Evolutionary conservation across 1,140 invertebrate species (phyloP), one percentile per base, ranked within the genome.

Genomic region (Lepidurus couesii): DNA sequence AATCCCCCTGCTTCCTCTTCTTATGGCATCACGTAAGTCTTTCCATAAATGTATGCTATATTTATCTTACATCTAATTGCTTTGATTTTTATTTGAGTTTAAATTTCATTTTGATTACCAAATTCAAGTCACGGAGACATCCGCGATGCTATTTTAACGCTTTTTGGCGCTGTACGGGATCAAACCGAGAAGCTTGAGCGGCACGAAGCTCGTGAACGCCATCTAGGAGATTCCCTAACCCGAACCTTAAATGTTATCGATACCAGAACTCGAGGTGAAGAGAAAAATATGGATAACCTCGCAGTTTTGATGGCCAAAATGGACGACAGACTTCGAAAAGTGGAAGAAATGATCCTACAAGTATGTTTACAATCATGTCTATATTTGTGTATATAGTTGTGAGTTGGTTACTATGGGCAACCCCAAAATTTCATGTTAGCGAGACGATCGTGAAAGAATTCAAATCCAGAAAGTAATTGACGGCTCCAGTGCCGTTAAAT

Each of bases 121-220:
- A 44, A 44, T 79, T 81, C 86, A 86, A 65, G 93, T 21, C 90
- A 92, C 84, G 91, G 93, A 85, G 92, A 95, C 80, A 92, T 95
- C 76, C 89, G 91, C 80, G 90, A 92, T 83, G 93, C 92, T 1
- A 90, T 95, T 84, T 83, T 94, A 80, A 92, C 92, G 42, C 85
- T 97, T 79, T 92, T 94, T 74, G 90, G 93, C 83, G 91, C 93
- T 84, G 90, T 94, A 84, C 87, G 92, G 34, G 89, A 89, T 34
- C 90, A 91, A 78, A 92, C 92, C 74, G 92, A 92, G 82, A 95
- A 95, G 85, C 84, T 96, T 79, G 93, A 94, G 82, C 86, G 93
- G 42, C 94, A 96, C 84, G 94, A 96, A 84, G 89, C 88, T 78
- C 86, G 94, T 16, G 93, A 95, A 83, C 89, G 91, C 65, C 90